Evolutionary conservation across 2,797 vertebrate species (phyloP).

Genomic region (Eurystomus glaucurus): DNA sequence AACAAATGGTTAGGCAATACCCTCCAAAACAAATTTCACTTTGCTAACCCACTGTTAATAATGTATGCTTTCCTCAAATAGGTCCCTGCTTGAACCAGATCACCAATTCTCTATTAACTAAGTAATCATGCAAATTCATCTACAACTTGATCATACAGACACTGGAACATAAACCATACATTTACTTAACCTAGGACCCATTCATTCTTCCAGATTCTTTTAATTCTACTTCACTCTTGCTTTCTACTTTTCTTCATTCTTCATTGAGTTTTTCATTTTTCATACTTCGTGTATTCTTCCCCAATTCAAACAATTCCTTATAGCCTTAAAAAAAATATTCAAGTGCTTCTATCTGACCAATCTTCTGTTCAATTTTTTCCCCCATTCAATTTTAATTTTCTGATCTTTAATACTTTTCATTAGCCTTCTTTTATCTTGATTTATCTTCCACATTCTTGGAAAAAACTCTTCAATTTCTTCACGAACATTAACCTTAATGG

Average conservation of each 20-base stretch:
- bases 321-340: constrained; percentile 94
- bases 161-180: constrained; percentile 96
- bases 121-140: constrained; percentile 93
- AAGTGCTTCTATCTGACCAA: constrained; percentile 97
- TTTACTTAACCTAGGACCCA: constrained; percentile 99
- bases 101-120: constrained; percentile 90
- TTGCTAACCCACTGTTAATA: constrained; percentile 87
- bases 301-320: constrained; percentile 96
- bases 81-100: constrained; percentile 89
- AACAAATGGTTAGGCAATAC: constrained; percentile 91
- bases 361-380: constrained; percentile 96
- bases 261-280: constrained; percentile 98
- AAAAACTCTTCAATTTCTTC: constrained; percentile 99
- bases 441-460: constrained; percentile 98
- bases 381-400: constrained; percentile 96
- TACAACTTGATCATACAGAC: constrained; percentile 93
- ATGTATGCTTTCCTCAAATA: constrained; percentile 86
- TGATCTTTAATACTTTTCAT: constrained; percentile 98
- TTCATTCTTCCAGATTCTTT: constrained; percentile 99
- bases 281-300: constrained; percentile 96
- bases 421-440: constrained; percentile 99
- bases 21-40: constrained; percentile 86
- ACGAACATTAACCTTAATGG: constrained; percentile 99
- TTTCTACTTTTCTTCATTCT: constrained; percentile 98
- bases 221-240: constrained; percentile 97